A percentile compares a stretch with the other conserved stretches of the same genome.
Evolutionary conservation across 2,113 vertebrate genomes (phyloP).

Genomic region (Lophotis ruficrista): DNA sequence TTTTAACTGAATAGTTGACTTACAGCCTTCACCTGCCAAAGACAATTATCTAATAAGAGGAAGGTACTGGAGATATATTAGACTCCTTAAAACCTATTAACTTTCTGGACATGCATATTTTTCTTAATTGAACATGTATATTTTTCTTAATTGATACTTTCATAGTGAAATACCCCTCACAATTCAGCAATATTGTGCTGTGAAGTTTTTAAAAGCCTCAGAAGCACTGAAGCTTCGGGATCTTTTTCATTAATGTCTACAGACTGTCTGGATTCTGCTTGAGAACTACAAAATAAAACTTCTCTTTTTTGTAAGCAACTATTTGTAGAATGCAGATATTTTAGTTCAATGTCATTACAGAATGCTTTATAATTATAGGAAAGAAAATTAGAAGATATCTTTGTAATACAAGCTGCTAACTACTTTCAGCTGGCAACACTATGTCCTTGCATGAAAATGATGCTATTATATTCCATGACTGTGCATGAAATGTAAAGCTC

Average conservation of each 20-base stretch:
- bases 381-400: slow-evolving; percentile 74
- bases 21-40: neutral
- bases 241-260: neutral
- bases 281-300: slow-evolving; percentile 19
- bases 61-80: neutral
- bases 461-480: slow-evolving; percentile 65
- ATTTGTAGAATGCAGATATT: slow-evolving; percentile 63
- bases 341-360: slow-evolving; percentile 69
- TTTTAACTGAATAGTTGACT: neutral
- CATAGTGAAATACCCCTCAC: neutral
- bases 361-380: slow-evolving; percentile 71
- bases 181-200: neutral
- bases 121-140: neutral
- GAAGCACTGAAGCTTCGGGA: neutral
- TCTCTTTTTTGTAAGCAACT: slow-evolving; percentile 31
- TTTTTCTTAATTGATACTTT: neutral
- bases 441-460: slow-evolving; percentile 77
- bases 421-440: slow-evolving; percentile 74
- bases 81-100: neutral
- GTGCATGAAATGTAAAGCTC: slow-evolving; percentile 72
- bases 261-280: neutral
- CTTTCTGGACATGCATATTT: neutral
- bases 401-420: slow-evolving; percentile 78
- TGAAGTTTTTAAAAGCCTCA: neutral
- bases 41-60: neutral